Evolutionary conservation across 2,888 invertebrate genomes (phyloP), one percentile per base, ranked within the genome.

Genomic region (Rapana venosa): DNA sequence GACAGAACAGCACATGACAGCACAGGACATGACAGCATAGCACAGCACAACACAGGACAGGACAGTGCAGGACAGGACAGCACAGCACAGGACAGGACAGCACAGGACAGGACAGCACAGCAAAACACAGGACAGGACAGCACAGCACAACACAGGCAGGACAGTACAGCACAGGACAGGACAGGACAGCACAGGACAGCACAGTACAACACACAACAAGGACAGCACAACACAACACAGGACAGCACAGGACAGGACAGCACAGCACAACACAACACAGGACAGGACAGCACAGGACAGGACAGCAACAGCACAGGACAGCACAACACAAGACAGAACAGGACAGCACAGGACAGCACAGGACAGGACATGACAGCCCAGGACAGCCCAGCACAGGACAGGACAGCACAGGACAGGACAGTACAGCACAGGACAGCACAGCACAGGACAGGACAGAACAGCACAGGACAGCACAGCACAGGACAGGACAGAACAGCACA

Each of bases 71-170:
- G 15, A 15, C 15, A 79, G 79, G 32, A 35, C 79, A 79, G 35
- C 8, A 79, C 79, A 79, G 79, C 6, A 79, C 32, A 79, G 79
- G 77, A 79, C 77, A 79, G 77, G 30, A 79, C 32, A 79, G 77
- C 30, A 79, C 77, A 79, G 77, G 5, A 79, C 77, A 79, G 79
- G 35, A 79, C 11, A 79, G 79, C 11, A 35, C 79, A 79, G 79
- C 15, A 79, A 5, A 79, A 32, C 0, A 79, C 79, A 79, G 79
- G 79, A 79, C 35, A 79, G 79, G 32, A 35, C 35, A 79, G 26
- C 30, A 26, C 70, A 70, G 70, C 15, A 70, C 70, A 70, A 22
- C 5, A 70, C 70, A 74, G 30, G n/a, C 35, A 79, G 79, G 79
- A 79, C 35, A 35, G 35, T 8, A 79, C 79, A 79, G 35, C 6